Conservation (phyloP, 2,113 vertebrate species). For the Oreochromis niloticus region DNA sequence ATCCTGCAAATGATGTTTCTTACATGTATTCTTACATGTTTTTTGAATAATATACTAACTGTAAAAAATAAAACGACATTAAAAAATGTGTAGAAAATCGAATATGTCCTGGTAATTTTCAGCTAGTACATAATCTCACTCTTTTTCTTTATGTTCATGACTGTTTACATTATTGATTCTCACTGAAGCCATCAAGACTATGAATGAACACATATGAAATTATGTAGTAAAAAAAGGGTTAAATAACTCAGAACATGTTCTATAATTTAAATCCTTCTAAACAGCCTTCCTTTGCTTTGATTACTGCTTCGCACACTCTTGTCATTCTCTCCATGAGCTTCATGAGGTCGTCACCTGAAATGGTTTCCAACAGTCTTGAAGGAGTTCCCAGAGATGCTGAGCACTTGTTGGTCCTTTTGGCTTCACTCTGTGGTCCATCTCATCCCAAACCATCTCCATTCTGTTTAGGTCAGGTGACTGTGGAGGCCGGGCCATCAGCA, state of each 20-base stretch:
- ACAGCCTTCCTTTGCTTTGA: fast-evolving
- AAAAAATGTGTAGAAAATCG: background rate
- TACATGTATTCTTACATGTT: background rate
- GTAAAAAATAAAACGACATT: background rate
- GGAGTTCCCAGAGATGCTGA: background rate
- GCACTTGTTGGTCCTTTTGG: fast-evolving
- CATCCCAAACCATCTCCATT: background rate
- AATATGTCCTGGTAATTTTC: background rate
- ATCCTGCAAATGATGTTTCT: background rate
- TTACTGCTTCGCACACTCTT: fast-evolving
- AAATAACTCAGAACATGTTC: background rate
- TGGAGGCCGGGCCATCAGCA: background rate
- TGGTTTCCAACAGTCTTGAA: background rate
- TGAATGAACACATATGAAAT: background rate
- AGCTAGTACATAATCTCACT: background rate
- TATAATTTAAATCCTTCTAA: fast-evolving
- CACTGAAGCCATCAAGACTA: background rate
- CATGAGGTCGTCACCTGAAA: background rate
- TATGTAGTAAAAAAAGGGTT: background rate
- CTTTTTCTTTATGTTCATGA: background rate
- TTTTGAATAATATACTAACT: background rate
- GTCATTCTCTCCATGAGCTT: background rate
- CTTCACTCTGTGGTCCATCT: background rate
- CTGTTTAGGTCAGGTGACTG: background rate
- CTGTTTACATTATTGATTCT: background rate